phyloP scores from a whole-genome alignment of 1,140 invertebrate species.

The Calephelis virginiensis region DNA sequence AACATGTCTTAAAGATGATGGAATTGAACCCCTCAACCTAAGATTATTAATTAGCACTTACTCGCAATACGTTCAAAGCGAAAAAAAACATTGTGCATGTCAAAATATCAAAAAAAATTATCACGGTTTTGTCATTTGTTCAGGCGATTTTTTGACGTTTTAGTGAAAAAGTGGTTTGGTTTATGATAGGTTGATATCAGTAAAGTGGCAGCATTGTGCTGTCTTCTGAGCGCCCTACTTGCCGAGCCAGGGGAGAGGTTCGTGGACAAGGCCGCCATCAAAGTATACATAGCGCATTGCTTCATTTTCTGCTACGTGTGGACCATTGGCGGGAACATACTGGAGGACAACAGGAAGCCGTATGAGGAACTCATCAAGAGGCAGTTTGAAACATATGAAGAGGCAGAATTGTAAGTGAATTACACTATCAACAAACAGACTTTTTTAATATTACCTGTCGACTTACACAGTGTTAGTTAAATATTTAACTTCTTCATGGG shows the following conservation, averaged over 20 bases:
- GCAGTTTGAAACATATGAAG: constrained; percentile 84
- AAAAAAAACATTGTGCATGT: not conserved
- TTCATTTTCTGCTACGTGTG: constrained; percentile 90
- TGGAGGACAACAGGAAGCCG: constrained; percentile 82
- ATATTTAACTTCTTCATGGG: no score
- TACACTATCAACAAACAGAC: not conserved
- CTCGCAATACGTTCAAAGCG: no score
- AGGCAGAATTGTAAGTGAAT: constrained; percentile 75
- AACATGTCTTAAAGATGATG: no score
- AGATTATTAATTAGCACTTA: no score
- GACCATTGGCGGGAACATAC: constrained; percentile 89
- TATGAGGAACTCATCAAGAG: constrained; percentile 85
- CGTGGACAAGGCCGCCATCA: constrained; percentile 78
- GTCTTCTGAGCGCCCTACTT: constrained; percentile 84
- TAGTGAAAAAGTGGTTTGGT: not conserved
- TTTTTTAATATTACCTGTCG: no score
- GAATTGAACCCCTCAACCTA: no score
- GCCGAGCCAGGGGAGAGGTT: constrained; percentile 76
- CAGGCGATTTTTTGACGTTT: no score
- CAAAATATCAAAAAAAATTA: not conserved
- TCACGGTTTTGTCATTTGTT: no score
- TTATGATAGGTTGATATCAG: constrained; percentile 86
- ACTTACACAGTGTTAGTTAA: no score
- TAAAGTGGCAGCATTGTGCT: constrained; percentile 87
- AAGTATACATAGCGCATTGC: constrained; percentile 83